Base-by-base conservation (phyloP, 2,113 vertebrate genomes). In the Pogona vitticeps region DNA sequence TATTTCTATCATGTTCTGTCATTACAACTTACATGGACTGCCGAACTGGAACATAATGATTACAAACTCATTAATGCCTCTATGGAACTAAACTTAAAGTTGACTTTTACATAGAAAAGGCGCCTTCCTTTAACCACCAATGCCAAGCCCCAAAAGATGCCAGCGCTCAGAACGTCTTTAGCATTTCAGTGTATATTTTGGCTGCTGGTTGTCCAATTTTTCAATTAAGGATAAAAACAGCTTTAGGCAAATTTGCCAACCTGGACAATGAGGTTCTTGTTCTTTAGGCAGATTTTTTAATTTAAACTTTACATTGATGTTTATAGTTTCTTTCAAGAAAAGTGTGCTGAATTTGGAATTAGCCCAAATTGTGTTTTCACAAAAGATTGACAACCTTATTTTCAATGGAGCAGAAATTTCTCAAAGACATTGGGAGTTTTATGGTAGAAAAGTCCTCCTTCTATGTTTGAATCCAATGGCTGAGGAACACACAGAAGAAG, bases 131-230 rank as follows among this genome's bases (percentile, higher is more conserved):
- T 38, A 84, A 77, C 71, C 86, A 84, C 63, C 76, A 91, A 84
- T 91, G 89, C 93, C 40, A 76, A 89, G 86, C 84, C 89, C 85
- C 83, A 83, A 90, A 59, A 94, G 92, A 92, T 90, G 94, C 95
- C 95, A 97, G 33, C 91, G 90, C 78, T 90, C 94, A 93, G 72
- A 88, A 85, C 88, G 88, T 93, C 92, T 96, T 94, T 88, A 96
- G 91, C 93, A 94, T 96, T 96, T 96, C 95, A 88, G 82, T 96
- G 94, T 96, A 91, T 95, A 91, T 90, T 93, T 96, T 98, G 96
- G 96, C 96, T 88, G 87, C 91, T 86, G 80, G 76, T 84, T 79
- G 83, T 90, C 95, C 90, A 93, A 93, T 94, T 96, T 97, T 97
- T 96, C 96, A 97, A 95, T 96, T 96, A 97, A 94, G 91, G 90